Conservation (phyloP, 2,888 invertebrate genomes). For the Alloplasta piceator region DNA sequence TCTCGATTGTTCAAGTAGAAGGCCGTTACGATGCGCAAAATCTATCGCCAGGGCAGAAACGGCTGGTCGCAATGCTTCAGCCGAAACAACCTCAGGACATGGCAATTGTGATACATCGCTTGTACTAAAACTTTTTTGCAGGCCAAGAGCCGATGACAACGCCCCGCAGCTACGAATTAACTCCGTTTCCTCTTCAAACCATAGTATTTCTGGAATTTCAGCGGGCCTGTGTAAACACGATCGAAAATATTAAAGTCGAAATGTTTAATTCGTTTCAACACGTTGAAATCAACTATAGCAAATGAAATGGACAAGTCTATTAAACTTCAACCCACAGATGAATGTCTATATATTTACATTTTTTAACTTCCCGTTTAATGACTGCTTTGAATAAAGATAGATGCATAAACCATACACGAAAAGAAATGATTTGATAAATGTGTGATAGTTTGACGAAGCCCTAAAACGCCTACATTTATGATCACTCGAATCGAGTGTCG, state of each 20-base stretch:
- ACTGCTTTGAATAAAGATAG: no score
- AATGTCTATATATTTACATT: no score
- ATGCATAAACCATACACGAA: no score
- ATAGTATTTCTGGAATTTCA: slow-evolving; percentile 87
- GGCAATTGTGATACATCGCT: slow-evolving; percentile 89
- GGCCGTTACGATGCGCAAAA: slow-evolving; percentile 85
- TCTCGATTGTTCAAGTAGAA: slow-evolving; percentile 85
- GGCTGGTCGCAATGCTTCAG: slow-evolving; percentile 79
- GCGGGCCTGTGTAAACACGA: slow-evolving; percentile 83
- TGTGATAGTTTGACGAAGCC: no score
- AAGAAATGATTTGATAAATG: no score
- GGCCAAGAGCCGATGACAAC: slow-evolving; percentile 90
- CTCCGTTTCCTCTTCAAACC: slow-evolving; percentile 91
- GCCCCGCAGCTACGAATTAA: slow-evolving; percentile 92
- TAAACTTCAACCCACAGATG: no score
- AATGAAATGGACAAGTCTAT: no score
- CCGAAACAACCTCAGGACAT: slow-evolving; percentile 83
- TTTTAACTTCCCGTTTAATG: no score
- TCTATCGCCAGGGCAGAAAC: slow-evolving; percentile 87
- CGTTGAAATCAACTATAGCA: neutral
- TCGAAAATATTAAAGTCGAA: neutral
- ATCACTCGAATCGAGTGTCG: no score
- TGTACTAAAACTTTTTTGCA: slow-evolving; percentile 93
- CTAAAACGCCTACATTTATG: no score
- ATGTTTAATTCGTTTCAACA: neutral